phyloP scores from a whole-genome alignment of 2,113 vertebrate species.

The Ctenodactylus gundi region DNA sequence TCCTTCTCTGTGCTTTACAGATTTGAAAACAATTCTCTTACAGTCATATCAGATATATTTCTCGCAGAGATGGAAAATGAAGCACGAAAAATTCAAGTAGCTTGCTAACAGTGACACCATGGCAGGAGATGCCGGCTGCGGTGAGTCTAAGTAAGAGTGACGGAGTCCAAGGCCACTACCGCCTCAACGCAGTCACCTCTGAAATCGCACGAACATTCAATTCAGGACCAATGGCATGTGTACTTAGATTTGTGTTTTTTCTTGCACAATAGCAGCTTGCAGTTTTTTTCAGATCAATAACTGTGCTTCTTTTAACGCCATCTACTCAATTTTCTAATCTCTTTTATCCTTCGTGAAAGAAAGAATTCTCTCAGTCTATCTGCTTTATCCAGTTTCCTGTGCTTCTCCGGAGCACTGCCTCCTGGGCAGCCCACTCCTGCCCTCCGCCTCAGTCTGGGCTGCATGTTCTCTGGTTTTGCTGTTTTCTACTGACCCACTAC shows the following conservation, averaged over 20 bases:
- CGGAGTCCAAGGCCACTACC: background rate
- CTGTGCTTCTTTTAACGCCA: background rate
- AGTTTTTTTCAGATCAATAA: background rate
- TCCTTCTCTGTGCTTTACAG: background rate
- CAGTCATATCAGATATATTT: no score
- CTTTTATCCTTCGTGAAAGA: background rate
- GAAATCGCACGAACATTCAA: background rate
- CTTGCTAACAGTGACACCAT: background rate
- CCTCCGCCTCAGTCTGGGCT: background rate
- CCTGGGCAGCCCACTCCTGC: background rate
- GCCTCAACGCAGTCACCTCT: background rate
- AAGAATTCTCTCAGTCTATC: background rate
- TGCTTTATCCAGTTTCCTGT: background rate
- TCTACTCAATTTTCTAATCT: background rate
- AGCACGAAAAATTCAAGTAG: background rate
- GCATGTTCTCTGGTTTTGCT: background rate
- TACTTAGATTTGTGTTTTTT: background rate
- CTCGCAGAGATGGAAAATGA: background rate
- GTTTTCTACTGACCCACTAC: background rate
- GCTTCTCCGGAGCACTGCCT: background rate
- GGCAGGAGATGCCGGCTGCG: background rate
- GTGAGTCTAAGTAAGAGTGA: background rate
- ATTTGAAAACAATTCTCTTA: background rate
- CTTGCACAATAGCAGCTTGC: background rate
- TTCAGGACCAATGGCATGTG: background rate